Conservation (phyloP, 2,888 invertebrate genomes). For the Nowickia ferox region DNA sequence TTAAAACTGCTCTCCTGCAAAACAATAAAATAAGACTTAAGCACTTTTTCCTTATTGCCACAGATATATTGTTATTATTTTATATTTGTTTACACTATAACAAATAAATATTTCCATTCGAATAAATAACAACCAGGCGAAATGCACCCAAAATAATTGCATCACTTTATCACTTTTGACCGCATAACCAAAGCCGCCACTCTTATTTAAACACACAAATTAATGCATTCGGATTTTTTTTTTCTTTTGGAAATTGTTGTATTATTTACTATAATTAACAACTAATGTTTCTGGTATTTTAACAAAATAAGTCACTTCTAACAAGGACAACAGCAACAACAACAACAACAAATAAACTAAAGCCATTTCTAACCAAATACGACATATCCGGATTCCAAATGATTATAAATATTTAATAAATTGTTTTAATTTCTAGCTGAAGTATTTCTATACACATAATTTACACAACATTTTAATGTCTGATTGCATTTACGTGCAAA, state of each 20-base stretch:
- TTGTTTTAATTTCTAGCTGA: conserved; percentile 31
- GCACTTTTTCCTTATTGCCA: too few relatives aligned
- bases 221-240: conserved; percentile 16
- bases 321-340: neutral
- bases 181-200: conserved; percentile 22
- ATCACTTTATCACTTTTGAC: conserved; percentile 30
- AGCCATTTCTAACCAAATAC: conserved; percentile 4
- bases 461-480: conserved; percentile 59
- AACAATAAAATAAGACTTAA: too few relatives aligned
- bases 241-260: conserved; percentile 12
- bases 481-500: conserved; percentile 61
- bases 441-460: conserved; percentile 42
- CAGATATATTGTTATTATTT: neutral
- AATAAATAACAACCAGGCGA: neutral
- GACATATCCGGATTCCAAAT: conserved; percentile 28
- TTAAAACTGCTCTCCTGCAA: too few relatives aligned
- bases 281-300: conserved; percentile 43
- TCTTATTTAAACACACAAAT: conserved; percentile 22
- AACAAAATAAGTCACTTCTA: conserved; percentile 50
- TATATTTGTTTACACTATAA: neutral
- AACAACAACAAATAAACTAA: conserved; percentile 12
- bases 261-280: conserved; percentile 63
- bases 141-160: neutral
- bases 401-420: conserved; percentile 49
- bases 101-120: neutral